These are phyloP conservation scores for Cynodonichthys magdalenae DNA, from an alignment of 2,797 vertebrate species.

Conservation along the genomic window DNA sequence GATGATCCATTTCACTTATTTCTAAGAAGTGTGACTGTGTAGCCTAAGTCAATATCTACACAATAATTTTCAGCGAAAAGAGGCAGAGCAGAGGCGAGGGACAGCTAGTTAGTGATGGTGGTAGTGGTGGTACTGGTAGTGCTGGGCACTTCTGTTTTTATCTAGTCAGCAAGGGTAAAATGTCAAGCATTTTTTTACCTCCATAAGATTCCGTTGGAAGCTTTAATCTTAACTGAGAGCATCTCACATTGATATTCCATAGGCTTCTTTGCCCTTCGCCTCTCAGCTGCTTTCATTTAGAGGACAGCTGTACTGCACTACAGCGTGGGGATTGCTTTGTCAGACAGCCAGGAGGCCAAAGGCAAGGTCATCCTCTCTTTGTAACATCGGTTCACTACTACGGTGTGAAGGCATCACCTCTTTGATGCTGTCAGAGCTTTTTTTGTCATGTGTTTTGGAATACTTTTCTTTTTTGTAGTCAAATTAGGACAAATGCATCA, in stretches of 20 bases:
- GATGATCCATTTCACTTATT: slow-evolving; percentile 82
- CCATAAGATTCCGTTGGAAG: slow-evolving; percentile 80
- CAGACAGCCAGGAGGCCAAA: slow-evolving; percentile 82
- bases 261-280: slow-evolving; percentile 81
- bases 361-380: slow-evolving; percentile 80
- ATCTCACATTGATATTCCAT: slow-evolving; percentile 83
- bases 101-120: slow-evolving; percentile 65
- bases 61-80: slow-evolving; percentile 62
- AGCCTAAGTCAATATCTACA: slow-evolving; percentile 75
- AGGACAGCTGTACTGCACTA: slow-evolving; percentile 77
- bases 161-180: slow-evolving; percentile 83
- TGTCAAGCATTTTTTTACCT: slow-evolving; percentile 80
- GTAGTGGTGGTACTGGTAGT: slow-evolving; percentile 54
- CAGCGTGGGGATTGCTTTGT: slow-evolving; percentile 79
- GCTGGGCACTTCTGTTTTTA: slow-evolving; percentile 57
- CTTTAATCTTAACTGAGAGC: slow-evolving; percentile 85
- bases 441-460: slow-evolving; percentile 34
- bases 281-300: slow-evolving; percentile 83
- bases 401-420: slow-evolving; percentile 67
- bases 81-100: slow-evolving; percentile 43
- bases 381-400: slow-evolving; percentile 60
- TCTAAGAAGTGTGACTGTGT: slow-evolving; percentile 77
- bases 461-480: slow-evolving; percentile 17
- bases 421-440: slow-evolving; percentile 62
- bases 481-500: slow-evolving; percentile 22